Conservation (phyloP, 1,140 invertebrate species). For the Meloidogyne hapla region DNA sequence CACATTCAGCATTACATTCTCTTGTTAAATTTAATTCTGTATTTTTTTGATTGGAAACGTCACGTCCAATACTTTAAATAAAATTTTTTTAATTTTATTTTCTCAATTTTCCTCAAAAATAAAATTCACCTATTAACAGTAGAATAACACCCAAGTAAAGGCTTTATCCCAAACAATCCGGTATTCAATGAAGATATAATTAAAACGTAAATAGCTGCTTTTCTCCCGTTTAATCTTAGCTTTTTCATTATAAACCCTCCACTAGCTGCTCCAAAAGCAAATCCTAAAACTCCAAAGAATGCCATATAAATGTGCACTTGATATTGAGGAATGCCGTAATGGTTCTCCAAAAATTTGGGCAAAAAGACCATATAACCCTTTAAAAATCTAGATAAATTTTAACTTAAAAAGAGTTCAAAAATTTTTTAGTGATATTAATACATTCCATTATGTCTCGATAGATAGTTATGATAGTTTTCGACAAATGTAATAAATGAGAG, state of each 20-base stretch:
- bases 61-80: not conserved
- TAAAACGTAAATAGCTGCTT: conserved; percentile 57
- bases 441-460: too few species aligned
- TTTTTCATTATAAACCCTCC: conserved; percentile 51
- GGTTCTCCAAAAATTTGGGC: conserved; percentile 63
- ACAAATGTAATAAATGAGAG: too few species aligned
- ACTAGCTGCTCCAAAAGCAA: conserved; percentile 50
- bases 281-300: conserved; percentile 61
- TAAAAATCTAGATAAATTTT: not conserved
- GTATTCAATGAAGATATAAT: conserved; percentile 56
- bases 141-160: conserved; percentile 60
- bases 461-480: too few species aligned
- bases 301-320: conserved; percentile 62
- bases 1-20: conserved; percentile 56
- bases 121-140: conserved; percentile 44
- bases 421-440: too few species aligned
- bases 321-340: conserved; percentile 63
- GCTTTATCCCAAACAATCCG: conserved; percentile 51
- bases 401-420: too few species aligned
- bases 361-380: conserved; percentile 52
- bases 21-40: conserved; percentile 58
- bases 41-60: conserved; percentile 23
- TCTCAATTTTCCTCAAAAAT: not conserved
- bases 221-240: conserved; percentile 56
- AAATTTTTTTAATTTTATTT: not conserved